Percentiles rank a stretch among this genome's conserved stretches.
Conservation (phyloP, 2,888 invertebrate species). For the Bombylius discolor region DNA sequence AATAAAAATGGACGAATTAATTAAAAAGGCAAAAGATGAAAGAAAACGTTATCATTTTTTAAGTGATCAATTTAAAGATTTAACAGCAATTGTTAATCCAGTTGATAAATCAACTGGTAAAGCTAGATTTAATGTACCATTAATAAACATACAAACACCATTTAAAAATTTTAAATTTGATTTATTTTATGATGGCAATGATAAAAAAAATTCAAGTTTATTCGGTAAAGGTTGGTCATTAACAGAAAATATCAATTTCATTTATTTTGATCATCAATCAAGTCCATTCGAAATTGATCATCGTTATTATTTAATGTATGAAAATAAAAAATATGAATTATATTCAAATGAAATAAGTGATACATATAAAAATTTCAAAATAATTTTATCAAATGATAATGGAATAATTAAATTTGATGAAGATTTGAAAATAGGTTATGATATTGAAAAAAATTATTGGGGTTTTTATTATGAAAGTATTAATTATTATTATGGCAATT, state of each 20-base stretch:
- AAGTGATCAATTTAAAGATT: background rate
- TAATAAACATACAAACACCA: background rate
- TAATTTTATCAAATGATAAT: too few relatives aligned
- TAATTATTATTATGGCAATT: too few relatives aligned
- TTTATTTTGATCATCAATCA: background rate
- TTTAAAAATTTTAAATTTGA: background rate
- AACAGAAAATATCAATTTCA: background rate
- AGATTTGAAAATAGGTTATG: too few relatives aligned
- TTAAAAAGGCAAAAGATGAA: background rate
- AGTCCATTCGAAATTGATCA: background rate
- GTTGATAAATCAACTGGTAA: background rate
- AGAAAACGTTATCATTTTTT: background rate
- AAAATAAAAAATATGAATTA: background rate
- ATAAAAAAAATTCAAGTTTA: background rate
- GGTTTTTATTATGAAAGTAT: too few relatives aligned
- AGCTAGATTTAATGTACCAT: background rate
- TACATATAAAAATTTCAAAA: too few relatives aligned
- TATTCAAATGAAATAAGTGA: too few relatives aligned
- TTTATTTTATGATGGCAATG: background rate
- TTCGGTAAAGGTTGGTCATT: background rate
- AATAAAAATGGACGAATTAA: too few relatives aligned
- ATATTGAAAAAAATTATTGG: too few relatives aligned
- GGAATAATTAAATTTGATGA: too few relatives aligned
- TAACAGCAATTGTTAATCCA: background rate
- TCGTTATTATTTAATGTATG: background rate